Evolutionary conservation across 2,888 invertebrate species (phyloP).

Genomic region (Hemistola chrysoprasaria): DNA sequence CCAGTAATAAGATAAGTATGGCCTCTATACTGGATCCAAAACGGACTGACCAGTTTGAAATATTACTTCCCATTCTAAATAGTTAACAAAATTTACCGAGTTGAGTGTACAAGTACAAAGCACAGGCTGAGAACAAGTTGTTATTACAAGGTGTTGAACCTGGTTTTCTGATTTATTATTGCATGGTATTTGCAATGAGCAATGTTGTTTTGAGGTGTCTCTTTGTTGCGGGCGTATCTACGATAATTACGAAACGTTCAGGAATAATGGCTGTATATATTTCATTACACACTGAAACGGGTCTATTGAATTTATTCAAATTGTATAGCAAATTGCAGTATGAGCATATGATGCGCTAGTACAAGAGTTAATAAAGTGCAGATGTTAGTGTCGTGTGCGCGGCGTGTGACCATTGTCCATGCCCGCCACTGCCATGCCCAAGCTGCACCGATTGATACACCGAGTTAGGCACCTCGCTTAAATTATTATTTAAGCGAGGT

Average conservation of each 20-base stretch:
- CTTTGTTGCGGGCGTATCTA: slow-evolving; percentile 55
- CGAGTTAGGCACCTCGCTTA: slow-evolving; percentile 62
- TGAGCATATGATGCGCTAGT: not conserved
- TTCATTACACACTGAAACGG: slow-evolving; percentile 31
- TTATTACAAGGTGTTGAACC: slow-evolving; percentile 72
- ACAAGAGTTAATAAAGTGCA: too few relatives aligned
- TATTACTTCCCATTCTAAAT: slow-evolving; percentile 56
- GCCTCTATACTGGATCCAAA: slow-evolving; percentile 55
- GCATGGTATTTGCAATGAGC: slow-evolving; percentile 64
- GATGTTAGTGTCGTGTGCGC: slow-evolving; percentile 47
- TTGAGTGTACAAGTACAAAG: slow-evolving; percentile 52
- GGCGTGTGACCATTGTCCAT: slow-evolving; percentile 48
- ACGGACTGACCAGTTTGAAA: slow-evolving; percentile 52
- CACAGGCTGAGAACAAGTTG: slow-evolving; percentile 58
- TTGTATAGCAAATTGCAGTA: slow-evolving; percentile 12
- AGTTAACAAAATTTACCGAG: slow-evolving; percentile 55
- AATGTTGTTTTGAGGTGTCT: slow-evolving; percentile 61
- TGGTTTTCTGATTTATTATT: slow-evolving; percentile 70
- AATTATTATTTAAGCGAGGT: too few relatives aligned
- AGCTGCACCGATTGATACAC: slow-evolving; percentile 46
- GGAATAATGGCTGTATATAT: slow-evolving; percentile 38
- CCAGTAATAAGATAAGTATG: slow-evolving; percentile 56
- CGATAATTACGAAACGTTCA: slow-evolving; percentile 48
- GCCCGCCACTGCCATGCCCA: slow-evolving; percentile 11
- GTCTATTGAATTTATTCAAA: slow-evolving; percentile 34